Evolutionary conservation across 2,888 invertebrate species (phyloP).

Genomic region (Ornithoptera alexandrae): DNA sequence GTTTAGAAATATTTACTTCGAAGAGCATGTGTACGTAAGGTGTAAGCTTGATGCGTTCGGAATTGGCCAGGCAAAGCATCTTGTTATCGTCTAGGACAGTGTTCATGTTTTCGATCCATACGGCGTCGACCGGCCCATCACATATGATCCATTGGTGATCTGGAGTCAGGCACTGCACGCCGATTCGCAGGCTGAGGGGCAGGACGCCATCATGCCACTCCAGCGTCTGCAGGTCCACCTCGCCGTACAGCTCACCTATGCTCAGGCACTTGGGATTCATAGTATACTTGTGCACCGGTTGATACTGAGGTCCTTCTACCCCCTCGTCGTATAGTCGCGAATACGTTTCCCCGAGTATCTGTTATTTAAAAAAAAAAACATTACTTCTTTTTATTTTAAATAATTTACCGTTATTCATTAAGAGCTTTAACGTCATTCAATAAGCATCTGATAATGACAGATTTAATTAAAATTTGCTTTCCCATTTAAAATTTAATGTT

Average conservation of each 20-base stretch:
- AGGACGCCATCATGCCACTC: slow-evolving; percentile 96
- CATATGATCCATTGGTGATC: slow-evolving; percentile 96
- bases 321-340: slow-evolving; percentile 82
- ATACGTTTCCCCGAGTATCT: slow-evolving; percentile 87
- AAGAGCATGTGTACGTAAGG: slow-evolving; percentile 94
- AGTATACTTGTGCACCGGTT: slow-evolving; percentile 87
- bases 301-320: slow-evolving; percentile 81
- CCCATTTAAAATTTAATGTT: too few relatives aligned
- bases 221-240: slow-evolving; percentile 88
- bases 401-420: too few relatives aligned
- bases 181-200: slow-evolving; percentile 74
- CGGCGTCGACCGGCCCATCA: slow-evolving; percentile 95
- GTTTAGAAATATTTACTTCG: slow-evolving; percentile 71
- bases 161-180: slow-evolving; percentile 72
- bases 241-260: slow-evolving; percentile 93
- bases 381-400: too few relatives aligned
- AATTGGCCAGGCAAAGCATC: slow-evolving; percentile 94
- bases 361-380: slow-evolving; percentile 15
- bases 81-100: slow-evolving; percentile 96
- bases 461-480: too few relatives aligned
- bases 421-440: too few relatives aligned
- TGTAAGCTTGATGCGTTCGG: slow-evolving; percentile 93
- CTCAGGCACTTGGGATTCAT: slow-evolving; percentile 94
- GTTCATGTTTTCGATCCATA: slow-evolving; percentile 97
- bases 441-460: too few relatives aligned